Base-by-base conservation (phyloP, 2,113 vertebrate species). In the Gymnocephalus cernua region DNA sequence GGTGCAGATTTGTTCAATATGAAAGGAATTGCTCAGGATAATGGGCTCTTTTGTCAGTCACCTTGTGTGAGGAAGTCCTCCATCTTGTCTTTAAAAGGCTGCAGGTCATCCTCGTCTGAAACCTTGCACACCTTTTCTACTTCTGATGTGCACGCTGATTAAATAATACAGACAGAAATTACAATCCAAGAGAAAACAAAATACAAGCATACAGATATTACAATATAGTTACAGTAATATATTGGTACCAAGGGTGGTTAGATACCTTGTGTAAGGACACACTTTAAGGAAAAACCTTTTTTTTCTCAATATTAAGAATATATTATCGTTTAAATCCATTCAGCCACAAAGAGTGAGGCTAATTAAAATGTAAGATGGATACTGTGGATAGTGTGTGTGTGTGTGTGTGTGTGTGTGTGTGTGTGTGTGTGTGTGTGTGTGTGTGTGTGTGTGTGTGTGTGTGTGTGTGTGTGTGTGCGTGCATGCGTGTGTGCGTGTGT, bases 51-150 rank as follows among this genome's bases (percentile, higher is more conserved):
- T 54, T 19, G 11, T 74, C 0, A 82, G 87, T 96, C 95, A 99
- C 98, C 98, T 97, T 97, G 94, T 92, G 87, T 88, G 47, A 98
- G 94, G 90, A 99, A 99, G 25, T 93, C 94, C 12, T 98, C 97
- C 97, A 99, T 99, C 88, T 95, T 97, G 80, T 96, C 95, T 95
- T 98, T 99, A 92, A 99, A 99, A 80, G 98, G 98, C 81, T 99
- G 97, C 71, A 99, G 93, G 87, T 98, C 95, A n/a, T 98, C 97
- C 66, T 96, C 95, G 25, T 96, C 94, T 18, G 97, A 97, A 62
- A 96, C 94, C 63, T 95, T 95, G 89, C 96, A 99, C 59, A 99
- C 98, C 87, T 97, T 98, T 56, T 96, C 97, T 0, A 97, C 96
- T 93, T 99, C 96, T 67, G 95, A 95, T 63, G 96, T 97, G 88